Evolutionary conservation across 2,113 vertebrate genomes (phyloP).

Genomic region (Anser brachyrhynchus): DNA sequence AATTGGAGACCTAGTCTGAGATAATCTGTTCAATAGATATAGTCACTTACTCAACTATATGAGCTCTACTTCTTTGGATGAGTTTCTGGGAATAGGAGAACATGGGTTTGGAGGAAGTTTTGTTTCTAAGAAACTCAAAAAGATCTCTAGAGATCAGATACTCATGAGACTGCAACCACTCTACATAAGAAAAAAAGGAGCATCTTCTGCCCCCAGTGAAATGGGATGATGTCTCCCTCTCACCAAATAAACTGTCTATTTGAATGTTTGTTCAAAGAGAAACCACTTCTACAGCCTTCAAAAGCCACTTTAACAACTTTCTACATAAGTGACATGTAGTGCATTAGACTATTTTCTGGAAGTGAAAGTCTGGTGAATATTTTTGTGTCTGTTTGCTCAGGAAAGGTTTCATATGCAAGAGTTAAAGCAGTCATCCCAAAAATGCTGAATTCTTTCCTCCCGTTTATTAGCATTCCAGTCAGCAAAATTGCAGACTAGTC

Average conservation of each 20-base stretch:
- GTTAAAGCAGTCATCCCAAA: not conserved
- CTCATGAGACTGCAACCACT: slow-evolving; percentile 4
- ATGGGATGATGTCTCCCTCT: not conserved
- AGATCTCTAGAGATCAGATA: slow-evolving; percentile 36
- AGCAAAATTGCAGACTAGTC: slow-evolving; percentile 42
- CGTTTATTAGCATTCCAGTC: slow-evolving; percentile 52
- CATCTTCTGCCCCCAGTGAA: not conserved
- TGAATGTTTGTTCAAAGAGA: not conserved
- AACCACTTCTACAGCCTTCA: not conserved
- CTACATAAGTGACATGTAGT: not conserved
- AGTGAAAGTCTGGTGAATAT: not conserved
- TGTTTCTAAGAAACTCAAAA: slow-evolving; percentile 46
- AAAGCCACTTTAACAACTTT: not conserved
- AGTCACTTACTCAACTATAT: slow-evolving; percentile 38
- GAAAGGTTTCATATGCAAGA: not conserved
- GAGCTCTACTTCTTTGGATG: slow-evolving; percentile 23
- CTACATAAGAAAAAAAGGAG: slow-evolving; percentile 12
- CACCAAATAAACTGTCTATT: not conserved
- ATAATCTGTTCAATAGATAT: slow-evolving; percentile 28
- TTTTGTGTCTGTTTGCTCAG: slow-evolving; percentile 8
- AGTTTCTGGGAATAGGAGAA: slow-evolving; percentile 44
- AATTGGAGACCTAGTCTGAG: slow-evolving; percentile 24
- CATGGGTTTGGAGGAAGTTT: slow-evolving; percentile 27
- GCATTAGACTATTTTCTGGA: not conserved
- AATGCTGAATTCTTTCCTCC: slow-evolving; percentile 32